A percentile compares a stretch with the other conserved stretches of the same genome.
Conservation (phyloP, 2,113 vertebrate genomes). For the Crotalus horridus region DNA sequence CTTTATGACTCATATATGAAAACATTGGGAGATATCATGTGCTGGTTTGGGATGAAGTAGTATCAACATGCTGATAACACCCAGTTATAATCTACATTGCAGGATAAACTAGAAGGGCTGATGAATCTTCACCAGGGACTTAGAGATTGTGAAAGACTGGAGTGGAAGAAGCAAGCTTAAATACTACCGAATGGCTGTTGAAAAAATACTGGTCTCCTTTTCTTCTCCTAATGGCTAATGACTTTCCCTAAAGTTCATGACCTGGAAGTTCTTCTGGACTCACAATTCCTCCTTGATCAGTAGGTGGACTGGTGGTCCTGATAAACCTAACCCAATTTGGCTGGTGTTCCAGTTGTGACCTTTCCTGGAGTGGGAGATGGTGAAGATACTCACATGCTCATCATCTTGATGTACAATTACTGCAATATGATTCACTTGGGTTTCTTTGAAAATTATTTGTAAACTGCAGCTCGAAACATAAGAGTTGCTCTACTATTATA, state of each 20-base stretch:
- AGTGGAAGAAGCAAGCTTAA: background rate
- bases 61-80: background rate
- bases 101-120: background rate
- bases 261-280: background rate
- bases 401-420: background rate
- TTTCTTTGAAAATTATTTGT: background rate
- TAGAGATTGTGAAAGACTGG: background rate
- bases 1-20: background rate
- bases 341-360: background rate
- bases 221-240: background rate
- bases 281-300: background rate
- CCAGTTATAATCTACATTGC: background rate
- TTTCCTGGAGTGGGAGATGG: background rate
- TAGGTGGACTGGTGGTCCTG: background rate
- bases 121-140: background rate
- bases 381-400: background rate
- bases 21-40: background rate
- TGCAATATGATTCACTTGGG: background rate
- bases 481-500: background rate
- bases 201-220: background rate
- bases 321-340: background rate
- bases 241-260: background rate
- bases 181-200: background rate
- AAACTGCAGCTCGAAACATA: background rate
- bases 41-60: background rate